Evolutionary conservation across 2,113 vertebrate species (phyloP), one percentile per base, ranked within the genome.

Genomic region (Plecotus auritus): DNA sequence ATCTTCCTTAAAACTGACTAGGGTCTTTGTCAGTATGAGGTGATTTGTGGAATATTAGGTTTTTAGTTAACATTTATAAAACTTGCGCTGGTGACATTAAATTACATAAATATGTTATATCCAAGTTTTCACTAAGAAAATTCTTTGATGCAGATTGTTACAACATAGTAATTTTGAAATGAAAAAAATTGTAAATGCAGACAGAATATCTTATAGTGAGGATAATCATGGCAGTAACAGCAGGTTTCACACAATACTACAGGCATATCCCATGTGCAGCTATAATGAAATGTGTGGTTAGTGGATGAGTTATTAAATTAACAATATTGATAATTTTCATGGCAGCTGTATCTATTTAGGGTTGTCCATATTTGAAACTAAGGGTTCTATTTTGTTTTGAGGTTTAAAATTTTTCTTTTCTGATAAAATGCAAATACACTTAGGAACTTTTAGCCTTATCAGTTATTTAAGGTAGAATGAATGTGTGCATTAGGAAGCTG

Each of bases 341-440:
- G 7, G n/a, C 49, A 61, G 32, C 18, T 69, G 0, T 64, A 66
- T 69, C 7, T 96, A 17, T 54, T 93, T 95, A 93, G 45, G 61
- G 35, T 37, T 93, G 59, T 26, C 64, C 13, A 23, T 84, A 56
- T 88, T 95, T 95, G 26, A 90, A 86, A 32, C 72, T 42, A 82
- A 93, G n/a, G 3, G 47, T 95, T 92, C 8, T 90, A 2, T 88
- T 92, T 93, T 10, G 59, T 90, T 94, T 94, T 94, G 54, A 94
- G 67, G 30, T 88, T 92, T 85, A 83, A 78, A 42, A 14, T 69
- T 51, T 56, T 86, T 66, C 42, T 95, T 88, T 78, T 67, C 42
- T 92, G 30, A 94, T 91, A 83, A 76, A 80, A 61, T 95, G 2
- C 1, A 66, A 23, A 70, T 84, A 28, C 7, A 35, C 7, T 22